Evolutionary conservation across 2,113 vertebrate genomes (phyloP).

Genomic region (Arothron firmamentum): DNA sequence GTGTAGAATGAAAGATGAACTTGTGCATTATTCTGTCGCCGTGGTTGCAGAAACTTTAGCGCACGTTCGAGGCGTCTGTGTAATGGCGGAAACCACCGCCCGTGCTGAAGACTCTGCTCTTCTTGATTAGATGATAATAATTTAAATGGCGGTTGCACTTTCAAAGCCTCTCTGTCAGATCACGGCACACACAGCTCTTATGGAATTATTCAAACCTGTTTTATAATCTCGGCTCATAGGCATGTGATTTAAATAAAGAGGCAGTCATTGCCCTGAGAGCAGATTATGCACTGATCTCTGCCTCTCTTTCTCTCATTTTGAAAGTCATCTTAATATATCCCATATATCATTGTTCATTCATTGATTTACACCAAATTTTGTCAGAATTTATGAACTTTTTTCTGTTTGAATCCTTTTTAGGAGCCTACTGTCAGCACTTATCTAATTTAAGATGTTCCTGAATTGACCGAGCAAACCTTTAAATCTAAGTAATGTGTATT

Average conservation of each 20-base stretch:
- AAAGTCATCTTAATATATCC: too few relatives aligned
- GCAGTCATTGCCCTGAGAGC: slow-evolving; percentile 41
- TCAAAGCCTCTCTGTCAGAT: slow-evolving; percentile 12
- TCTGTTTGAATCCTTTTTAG: not conserved
- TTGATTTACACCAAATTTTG: too few relatives aligned
- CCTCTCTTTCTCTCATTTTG: not conserved
- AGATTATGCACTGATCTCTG: slow-evolving; percentile 47
- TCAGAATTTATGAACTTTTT: not conserved
- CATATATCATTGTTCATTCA: too few relatives aligned
- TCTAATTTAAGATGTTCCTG: too few relatives aligned
- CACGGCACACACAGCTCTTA: slow-evolving; percentile 24
- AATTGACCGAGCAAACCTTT: too few relatives aligned
- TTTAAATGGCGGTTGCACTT: slow-evolving; percentile 31
- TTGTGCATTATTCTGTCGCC: slow-evolving; percentile 12
- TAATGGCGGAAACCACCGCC: slow-evolving; percentile 16
- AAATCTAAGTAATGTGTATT: too few relatives aligned
- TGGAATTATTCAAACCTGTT: slow-evolving; percentile 54
- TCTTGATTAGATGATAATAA: slow-evolving; percentile 25
- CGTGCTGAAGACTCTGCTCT: slow-evolving; percentile 18
- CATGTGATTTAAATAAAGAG: slow-evolving; percentile 57
- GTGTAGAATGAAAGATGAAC: slow-evolving; percentile 36
- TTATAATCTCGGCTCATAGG: slow-evolving; percentile 46
- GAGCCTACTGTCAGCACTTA: too few relatives aligned
- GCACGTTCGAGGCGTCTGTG: slow-evolving; percentile 20
- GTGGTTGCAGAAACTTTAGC: too few relatives aligned